phyloP scores from a whole-genome alignment of 2,797 vertebrate species.

The Leuciscus waleckii region DNA sequence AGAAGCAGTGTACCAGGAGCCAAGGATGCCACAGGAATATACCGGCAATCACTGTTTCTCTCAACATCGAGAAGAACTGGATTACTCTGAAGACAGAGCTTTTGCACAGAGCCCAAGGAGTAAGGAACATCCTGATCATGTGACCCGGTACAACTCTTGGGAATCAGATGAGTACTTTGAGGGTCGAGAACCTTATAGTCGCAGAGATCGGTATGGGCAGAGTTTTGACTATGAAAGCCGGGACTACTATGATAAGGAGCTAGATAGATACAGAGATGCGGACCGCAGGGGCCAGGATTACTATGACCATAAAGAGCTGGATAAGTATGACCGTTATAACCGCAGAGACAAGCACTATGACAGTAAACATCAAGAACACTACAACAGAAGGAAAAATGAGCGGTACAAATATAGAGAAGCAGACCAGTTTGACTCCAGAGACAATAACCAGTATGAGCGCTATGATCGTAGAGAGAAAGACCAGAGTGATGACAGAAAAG shows the following conservation, averaged over 20 bases:
- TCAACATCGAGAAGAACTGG: slow-evolving; percentile 72
- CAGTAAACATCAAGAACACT: slow-evolving; percentile 41
- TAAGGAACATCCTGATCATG: slow-evolving; percentile 56
- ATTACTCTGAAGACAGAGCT: slow-evolving; percentile 63
- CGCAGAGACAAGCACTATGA: slow-evolving; percentile 64
- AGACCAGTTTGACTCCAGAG: slow-evolving; percentile 59
- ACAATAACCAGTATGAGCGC: slow-evolving; percentile 56
- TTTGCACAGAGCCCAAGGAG: slow-evolving; percentile 57
- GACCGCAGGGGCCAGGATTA: slow-evolving; percentile 54
- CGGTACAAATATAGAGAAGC: slow-evolving; percentile 56
- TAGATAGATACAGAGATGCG: slow-evolving; percentile 40
- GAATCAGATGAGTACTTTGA: slow-evolving; percentile 54
- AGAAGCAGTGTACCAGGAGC: slow-evolving; percentile 74
- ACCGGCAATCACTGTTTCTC: slow-evolving; percentile 79
- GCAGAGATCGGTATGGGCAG: slow-evolving; percentile 50
- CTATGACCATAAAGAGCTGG: slow-evolving; percentile 63
- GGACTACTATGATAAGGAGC: slow-evolving; percentile 54
- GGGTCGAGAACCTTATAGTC: slow-evolving; percentile 32
- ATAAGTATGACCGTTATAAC: slow-evolving; percentile 64
- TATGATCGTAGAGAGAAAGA: slow-evolving; percentile 63
- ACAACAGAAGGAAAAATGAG: slow-evolving; percentile 61
- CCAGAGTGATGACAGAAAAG: slow-evolving; percentile 56
- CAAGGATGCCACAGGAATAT: slow-evolving; percentile 74
- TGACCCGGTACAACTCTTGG: slow-evolving; percentile 60
- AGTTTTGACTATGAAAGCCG: slow-evolving; percentile 38